Conservation (phyloP, 2,113 vertebrate genomes). For the Gambusia affinis region DNA sequence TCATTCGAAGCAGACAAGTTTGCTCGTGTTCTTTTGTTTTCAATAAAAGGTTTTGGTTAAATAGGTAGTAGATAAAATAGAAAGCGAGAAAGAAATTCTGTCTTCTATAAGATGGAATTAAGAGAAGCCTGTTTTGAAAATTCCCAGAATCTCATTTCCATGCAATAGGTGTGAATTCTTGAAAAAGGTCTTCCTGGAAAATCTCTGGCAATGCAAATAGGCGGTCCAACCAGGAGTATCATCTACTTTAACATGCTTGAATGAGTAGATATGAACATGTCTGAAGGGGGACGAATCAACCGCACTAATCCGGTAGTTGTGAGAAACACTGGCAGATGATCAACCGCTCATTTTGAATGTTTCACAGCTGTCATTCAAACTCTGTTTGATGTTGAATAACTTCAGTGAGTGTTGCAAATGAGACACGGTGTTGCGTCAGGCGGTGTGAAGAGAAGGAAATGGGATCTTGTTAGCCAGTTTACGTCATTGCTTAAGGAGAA, state of each 20-base stretch:
- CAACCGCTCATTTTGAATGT: neutral
- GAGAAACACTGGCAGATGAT: neutral
- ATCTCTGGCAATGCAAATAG: neutral
- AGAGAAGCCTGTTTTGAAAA: conserved; percentile 7
- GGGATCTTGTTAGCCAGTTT: neutral
- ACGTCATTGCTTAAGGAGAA: neutral
- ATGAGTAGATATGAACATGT: neutral
- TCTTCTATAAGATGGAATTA: neutral
- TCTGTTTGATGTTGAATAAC: neutral
- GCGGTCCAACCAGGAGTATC: conserved; percentile 20
- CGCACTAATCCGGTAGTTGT: neutral
- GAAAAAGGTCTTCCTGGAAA: conserved; percentile 10
- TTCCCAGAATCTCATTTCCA: conserved; percentile 7
- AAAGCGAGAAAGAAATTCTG: neutral
- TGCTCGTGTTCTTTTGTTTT: neutral
- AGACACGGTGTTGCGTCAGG: neutral
- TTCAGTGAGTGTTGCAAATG: neutral
- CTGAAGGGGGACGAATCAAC: neutral
- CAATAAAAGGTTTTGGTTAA: neutral
- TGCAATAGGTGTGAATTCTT: conserved; percentile 4
- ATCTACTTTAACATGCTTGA: neutral
- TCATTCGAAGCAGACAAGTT: conserved; percentile 3
- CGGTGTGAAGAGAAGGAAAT: neutral
- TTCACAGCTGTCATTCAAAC: neutral
- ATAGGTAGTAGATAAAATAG: neutral